Evolutionary conservation across 2,888 invertebrate genomes (phyloP).

Genomic region (Allolobophora icterica): DNA sequence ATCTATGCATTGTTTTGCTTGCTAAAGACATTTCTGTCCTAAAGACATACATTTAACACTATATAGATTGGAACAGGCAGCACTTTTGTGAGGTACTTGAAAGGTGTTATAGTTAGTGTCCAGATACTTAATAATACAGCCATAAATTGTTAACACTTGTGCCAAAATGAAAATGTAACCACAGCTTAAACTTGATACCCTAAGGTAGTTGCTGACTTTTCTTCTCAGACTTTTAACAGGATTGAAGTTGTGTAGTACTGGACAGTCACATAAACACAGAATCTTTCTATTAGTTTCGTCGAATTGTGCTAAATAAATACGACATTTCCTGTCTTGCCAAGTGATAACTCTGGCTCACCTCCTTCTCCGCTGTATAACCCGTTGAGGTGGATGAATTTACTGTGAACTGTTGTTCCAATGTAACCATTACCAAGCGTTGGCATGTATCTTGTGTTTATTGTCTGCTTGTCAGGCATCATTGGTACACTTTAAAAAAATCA

Average conservation of each 20-base stretch:
- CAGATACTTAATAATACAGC: not conserved
- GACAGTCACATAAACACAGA: not conserved
- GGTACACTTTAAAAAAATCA: conserved; percentile 32
- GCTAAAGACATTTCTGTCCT: no score
- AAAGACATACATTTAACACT: no score
- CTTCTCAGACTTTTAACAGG: not conserved
- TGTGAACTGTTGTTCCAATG: conserved; percentile 47
- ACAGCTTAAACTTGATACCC: not conserved
- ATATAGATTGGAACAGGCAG: no score
- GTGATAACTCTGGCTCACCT: conserved; percentile 41
- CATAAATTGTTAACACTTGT: not conserved
- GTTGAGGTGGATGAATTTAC: conserved; percentile 46
- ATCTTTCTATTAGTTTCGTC: not conserved
- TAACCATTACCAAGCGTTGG: conserved; percentile 51
- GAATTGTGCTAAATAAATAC: not conserved
- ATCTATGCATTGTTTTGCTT: not conserved
- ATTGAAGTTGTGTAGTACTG: not conserved
- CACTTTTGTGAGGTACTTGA: no score
- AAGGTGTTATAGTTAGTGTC: no score
- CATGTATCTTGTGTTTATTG: conserved; percentile 48
- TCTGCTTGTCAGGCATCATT: conserved; percentile 33
- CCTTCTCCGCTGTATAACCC: conserved; percentile 49
- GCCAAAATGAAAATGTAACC: not conserved
- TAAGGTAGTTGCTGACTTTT: not conserved
- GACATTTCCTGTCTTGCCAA: not conserved